Percentiles rank a stretch among this genome's conserved stretches.
phyloP scores from a whole-genome alignment of 2,888 invertebrate species.

The Rhodophaea formosa region DNA sequence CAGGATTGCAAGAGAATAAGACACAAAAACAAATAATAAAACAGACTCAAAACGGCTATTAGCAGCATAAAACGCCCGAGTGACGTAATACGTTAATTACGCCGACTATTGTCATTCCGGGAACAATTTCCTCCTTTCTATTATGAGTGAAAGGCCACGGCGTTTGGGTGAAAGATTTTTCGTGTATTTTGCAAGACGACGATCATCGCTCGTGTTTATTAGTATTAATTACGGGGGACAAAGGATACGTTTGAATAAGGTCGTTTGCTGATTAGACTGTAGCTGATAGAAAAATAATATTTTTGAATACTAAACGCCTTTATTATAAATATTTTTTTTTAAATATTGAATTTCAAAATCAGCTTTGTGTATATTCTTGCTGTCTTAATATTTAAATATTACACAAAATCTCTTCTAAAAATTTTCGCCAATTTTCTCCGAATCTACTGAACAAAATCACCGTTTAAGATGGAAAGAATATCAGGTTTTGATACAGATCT shows the following conservation, averaged over 20 bases:
- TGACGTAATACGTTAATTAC: conserved; percentile 29
- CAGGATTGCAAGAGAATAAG: too few species aligned
- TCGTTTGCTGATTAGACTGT: background rate
- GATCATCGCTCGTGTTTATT: conserved; percentile 8
- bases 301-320: too few species aligned
- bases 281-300: too few species aligned
- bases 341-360: too few species aligned
- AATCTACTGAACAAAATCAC: too few species aligned
- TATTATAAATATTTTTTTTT: too few species aligned
- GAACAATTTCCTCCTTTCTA: conserved; percentile 23
- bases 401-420: too few species aligned
- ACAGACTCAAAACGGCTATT: background rate
- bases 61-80: background rate
- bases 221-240: conserved; percentile 1
- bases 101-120: conserved; percentile 26
- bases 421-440: too few species aligned
- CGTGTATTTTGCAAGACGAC: conserved; percentile 10
- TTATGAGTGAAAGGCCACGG: conserved; percentile 15
- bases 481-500: too few species aligned
- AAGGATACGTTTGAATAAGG: background rate
- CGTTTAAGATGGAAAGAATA: too few species aligned
- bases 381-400: too few species aligned
- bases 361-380: too few species aligned
- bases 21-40: background rate
- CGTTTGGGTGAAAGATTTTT: conserved; percentile 21